A percentile compares a stretch with the other conserved stretches of the same genome.
phyloP scores from a whole-genome alignment of 1,140 invertebrate species.

The Stratiolaelaps scimitus region DNA sequence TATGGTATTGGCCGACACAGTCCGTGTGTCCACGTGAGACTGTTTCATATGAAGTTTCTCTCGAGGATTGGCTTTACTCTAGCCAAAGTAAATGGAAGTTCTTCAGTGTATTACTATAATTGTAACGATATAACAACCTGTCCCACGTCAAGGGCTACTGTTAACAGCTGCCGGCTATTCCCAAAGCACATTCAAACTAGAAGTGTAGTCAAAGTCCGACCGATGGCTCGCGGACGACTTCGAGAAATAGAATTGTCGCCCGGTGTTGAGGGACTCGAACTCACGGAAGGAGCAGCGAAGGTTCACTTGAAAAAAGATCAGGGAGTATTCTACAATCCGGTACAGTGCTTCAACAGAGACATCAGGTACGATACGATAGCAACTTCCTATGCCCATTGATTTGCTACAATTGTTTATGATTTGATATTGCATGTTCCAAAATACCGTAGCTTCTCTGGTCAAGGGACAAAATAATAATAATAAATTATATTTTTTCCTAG shows the following conservation, averaged over 20 bases:
- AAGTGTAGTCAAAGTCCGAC: too few relatives aligned
- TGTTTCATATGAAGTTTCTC: too few relatives aligned
- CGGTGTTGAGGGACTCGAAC: conserved; percentile 10
- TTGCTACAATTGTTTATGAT: conserved; percentile 28
- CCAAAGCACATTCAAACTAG: too few relatives aligned
- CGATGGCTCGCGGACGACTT: background rate
- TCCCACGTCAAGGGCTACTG: too few relatives aligned
- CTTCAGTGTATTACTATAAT: too few relatives aligned
- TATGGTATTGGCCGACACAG: too few relatives aligned
- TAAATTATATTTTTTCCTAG: too few relatives aligned
- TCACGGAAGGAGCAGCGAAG: conserved; percentile 60
- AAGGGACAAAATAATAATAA: conserved; percentile 36
- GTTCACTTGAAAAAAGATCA: conserved; percentile 50
- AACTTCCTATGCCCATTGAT: conserved; percentile 1
- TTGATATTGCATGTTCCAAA: conserved; percentile 31
- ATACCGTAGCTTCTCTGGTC: conserved; percentile 40
- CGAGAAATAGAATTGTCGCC: background rate
- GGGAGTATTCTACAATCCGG: conserved; percentile 90
- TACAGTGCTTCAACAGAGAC: conserved; percentile 93
- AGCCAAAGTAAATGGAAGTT: too few relatives aligned
- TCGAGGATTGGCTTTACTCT: too few relatives aligned
- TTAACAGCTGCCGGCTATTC: too few relatives aligned
- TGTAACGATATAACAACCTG: too few relatives aligned
- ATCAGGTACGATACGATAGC: conserved; percentile 52
- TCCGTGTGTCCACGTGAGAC: too few relatives aligned